Evolutionary conservation across 1,140 invertebrate species (phyloP), one percentile per base, ranked within the genome.

Genomic region (Luehdorfia chinensis): DNA sequence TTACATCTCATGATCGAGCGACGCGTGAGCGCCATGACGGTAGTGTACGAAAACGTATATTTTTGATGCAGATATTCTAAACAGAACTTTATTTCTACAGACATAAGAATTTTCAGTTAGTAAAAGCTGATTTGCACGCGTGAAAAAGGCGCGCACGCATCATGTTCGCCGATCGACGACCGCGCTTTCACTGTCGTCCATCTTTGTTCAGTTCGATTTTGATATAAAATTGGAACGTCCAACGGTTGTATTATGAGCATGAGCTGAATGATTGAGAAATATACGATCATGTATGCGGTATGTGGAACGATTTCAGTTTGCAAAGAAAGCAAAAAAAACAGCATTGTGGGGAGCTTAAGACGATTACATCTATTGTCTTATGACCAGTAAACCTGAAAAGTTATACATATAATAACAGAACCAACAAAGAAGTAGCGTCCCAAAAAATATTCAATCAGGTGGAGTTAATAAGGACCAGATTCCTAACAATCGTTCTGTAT

Each of bases 141-240:
- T 70, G 67, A 43, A 66, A 60, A 57, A 43, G 59, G 64, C 54
- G 59, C 58, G 65, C 77, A 77, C 75, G 78, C 75, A 78, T 65
- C 47, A 45, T 63, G 50, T 52, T 55, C 59, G 52, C 44, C 79
- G 75, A 80, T 76, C 79, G 80, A 84, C 80, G 79, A 80, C 79
- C 75, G 79, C 69, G 73, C 79, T 84, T 84, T 84, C 79, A 75
- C 79, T 78, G 69, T 59, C 74, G 70, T 63, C 78, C 71, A 79
- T 81, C 71, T 83, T 79, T 59, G 33, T 39, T 57, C 51, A 57
- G 64, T 69, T 62, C 59, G 64, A 72, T 78, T 80, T 78, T 75
- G 66, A 76, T 77, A 68, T 73, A 67, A 78, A 81, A 69, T 75
- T 67, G 58, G 67, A 76, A 74, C 66, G 59, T 49, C 46, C 57